Evolutionary conservation across 2,888 invertebrate genomes (phyloP).

Genomic region (Drosophila borborema): DNA sequence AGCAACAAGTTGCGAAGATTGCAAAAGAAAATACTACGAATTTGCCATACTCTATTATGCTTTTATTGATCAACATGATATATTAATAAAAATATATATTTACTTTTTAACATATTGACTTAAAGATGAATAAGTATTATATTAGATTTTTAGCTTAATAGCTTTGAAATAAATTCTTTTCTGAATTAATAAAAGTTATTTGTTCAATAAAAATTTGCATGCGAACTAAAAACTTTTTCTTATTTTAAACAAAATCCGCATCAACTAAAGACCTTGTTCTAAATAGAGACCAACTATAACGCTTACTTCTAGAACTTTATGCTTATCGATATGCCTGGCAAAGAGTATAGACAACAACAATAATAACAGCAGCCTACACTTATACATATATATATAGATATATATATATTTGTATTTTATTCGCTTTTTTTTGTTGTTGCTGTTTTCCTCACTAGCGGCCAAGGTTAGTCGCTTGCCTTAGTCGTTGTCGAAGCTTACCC

Average conservation of each 20-base stretch:
- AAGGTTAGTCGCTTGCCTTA: conserved; percentile 68
- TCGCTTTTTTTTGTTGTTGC: conserved; percentile 15
- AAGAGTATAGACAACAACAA: conserved; percentile 67
- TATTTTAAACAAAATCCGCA: neutral
- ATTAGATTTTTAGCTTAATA: too few relatives aligned
- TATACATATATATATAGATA: conserved; percentile 19
- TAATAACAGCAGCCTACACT: conserved; percentile 70
- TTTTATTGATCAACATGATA: too few relatives aligned
- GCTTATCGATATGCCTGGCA: conserved; percentile 14
- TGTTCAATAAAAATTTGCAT: neutral
- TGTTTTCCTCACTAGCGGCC: conserved; percentile 55
- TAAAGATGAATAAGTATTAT: too few relatives aligned
- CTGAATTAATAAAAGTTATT: neutral
- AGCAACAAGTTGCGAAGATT: conserved; percentile 34
- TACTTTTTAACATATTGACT: too few relatives aligned
- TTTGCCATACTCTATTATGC: conserved; percentile 20
- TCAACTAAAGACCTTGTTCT: neutral
- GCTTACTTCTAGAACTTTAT: neutral
- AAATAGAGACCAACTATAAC: neutral
- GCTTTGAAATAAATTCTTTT: too few relatives aligned
- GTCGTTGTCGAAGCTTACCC: conserved; percentile 63
- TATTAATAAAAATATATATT: too few relatives aligned
- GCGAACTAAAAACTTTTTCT: neutral
- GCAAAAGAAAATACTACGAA: conserved; percentile 1
- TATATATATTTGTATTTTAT: conserved; percentile 36